Base-by-base conservation (phyloP, 2,888 invertebrate genomes). In the Pristionchus arcanus region DNA sequence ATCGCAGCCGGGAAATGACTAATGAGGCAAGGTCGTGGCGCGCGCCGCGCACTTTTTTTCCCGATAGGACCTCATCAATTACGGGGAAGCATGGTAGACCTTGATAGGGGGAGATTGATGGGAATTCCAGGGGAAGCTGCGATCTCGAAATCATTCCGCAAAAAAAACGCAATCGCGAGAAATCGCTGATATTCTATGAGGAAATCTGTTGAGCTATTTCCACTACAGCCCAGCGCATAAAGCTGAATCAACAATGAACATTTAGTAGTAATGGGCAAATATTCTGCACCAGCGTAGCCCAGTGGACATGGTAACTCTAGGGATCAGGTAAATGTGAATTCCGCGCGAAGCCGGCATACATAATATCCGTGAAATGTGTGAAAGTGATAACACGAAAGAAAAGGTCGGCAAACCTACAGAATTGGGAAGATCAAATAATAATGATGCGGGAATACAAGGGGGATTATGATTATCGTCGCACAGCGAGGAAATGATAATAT, bases 401-500 rank as follows among this genome's bases (percentile, higher is more conserved):
- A 21, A n/a, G 66, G 66, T 28, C 21, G 3, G 2, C 55, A 55
- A 13, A 16, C n/a, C 11, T 2, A 21, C n/a, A 25, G 28, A 28
- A 25, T n/a, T 21, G 2, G 66, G 2, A 11, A 66, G n/a, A 71
- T 71, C 28, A 31, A 31, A 25, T 16, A 66, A 66, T 25, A 66
- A 11, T n/a, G 25, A 71, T 13, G 71, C 28, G 16, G 71, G 31
- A 37, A 37, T 34, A 37, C 31, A 37, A 34, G 37, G 71, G 42
- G 42, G 9, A 42, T 42, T 9, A 42, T 42, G 42, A 9, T 42
- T 42, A 42, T 42, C 9, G 42, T 42, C 42, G 42, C n/a, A n/a
- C n/a, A 28, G 28, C n/a, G 81, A 81, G 81, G 63, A 81, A 81
- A 81, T 53, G 81, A 81, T 81, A 81, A 81, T 81, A 81, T 81